Base-by-base conservation (phyloP, 2,113 vertebrate species). In the Pimephales promelas region DNA sequence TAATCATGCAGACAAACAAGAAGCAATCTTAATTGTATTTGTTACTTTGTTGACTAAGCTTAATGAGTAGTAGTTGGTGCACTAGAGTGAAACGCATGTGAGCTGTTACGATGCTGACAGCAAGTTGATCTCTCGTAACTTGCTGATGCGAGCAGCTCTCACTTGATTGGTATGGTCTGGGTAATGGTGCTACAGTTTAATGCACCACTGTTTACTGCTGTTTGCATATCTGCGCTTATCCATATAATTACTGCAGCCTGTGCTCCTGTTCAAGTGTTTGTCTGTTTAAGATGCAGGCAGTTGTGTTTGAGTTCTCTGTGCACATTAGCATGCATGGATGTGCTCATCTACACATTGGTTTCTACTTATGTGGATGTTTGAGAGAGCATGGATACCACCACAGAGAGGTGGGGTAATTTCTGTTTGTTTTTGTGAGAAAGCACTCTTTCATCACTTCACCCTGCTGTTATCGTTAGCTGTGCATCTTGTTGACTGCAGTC, bases 401-500 rank as follows among this genome's bases (percentile, higher is more conserved):
- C 72, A 24, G 13, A 43, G 40, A 24, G 40, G 18, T 22, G 18
- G 6, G 52, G 52, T 20, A 20, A 8, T 54, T 7, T 72, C 47
- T 26, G 34, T 43, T 43, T 72, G 11, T 72, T 72, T 31, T 66
- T 47, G 13, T 77, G 74, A 59, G 75, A 18, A 40, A 16, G 52
- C 31, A 77, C 31, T 43, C 20, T 74, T 31, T 52, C 22, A 64
- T 66, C 56, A 11, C 49, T 68, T 77, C 18, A 43, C 34, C 52
- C 20, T 28, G 66, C 34, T 70, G 62, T 74, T 61, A 59, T 62
- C 36, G 18, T 76, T 83, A 83, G 81, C 61, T 56, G 59, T 83
- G 79, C 47, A 83, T 83, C 61, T 86, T 66, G 81, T 74, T 86
- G 85, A 79, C 64, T n/a, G 10, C 74, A 49, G 75, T 72, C 85